Evolutionary conservation across 1,140 invertebrate species (phyloP).

Genomic region (roundworm (Caenorhabditis elegans)): WBcel235 BX284605.5:18686001-18686500

Average conservation of each 20-base stretch:
- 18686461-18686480: not conserved
- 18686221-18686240: too few relatives aligned
- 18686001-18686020: not conserved
- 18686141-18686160: not conserved
- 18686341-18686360: too few relatives aligned
- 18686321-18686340: too few relatives aligned
- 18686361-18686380: too few relatives aligned
- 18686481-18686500: too few relatives aligned
- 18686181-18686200: not conserved
- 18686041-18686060: not conserved
- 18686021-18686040: not conserved
- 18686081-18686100: not conserved
- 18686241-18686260: too few relatives aligned
- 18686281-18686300: too few relatives aligned
- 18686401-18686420: not conserved
- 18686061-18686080: not conserved
- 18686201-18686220: not conserved
- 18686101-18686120: not conserved
- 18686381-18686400: too few relatives aligned
- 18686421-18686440: not conserved
- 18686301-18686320: too few relatives aligned
- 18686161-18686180: constrained; percentile 1
- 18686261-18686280: too few relatives aligned
- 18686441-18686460: not conserved
- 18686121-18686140: not conserved